Conservation (phyloP, 1,140 invertebrate genomes). For the Bombus difficillimus region DNA sequence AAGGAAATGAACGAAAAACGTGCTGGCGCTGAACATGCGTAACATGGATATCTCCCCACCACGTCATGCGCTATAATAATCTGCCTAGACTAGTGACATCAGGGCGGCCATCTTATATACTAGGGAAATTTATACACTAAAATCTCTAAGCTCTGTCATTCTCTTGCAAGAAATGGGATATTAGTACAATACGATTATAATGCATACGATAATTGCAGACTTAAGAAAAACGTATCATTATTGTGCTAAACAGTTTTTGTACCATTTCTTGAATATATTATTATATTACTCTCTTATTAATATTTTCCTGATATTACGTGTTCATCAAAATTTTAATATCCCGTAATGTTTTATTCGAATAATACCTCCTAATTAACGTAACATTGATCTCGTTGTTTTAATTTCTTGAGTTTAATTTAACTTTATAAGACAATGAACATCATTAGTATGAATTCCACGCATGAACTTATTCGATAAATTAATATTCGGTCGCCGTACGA, state of each 20-base stretch:
- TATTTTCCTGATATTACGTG: background rate
- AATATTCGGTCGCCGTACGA: conserved; percentile 68
- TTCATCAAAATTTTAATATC: background rate
- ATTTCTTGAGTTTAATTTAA: background rate
- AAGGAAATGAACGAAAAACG: conserved; percentile 67
- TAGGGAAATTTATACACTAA: background rate
- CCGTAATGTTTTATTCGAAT: background rate
- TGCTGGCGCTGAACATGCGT: background rate
- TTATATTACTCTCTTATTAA: background rate
- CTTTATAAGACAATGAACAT: background rate
- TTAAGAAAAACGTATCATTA: background rate
- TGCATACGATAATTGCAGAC: background rate
- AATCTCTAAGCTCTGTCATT: background rate
- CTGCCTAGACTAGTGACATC: conserved; percentile 2
- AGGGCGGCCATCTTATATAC: background rate
- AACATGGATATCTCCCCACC: background rate
- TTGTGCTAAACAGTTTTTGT: background rate
- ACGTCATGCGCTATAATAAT: background rate
- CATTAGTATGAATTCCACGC: conserved; percentile 58
- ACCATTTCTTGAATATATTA: background rate
- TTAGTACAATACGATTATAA: background rate
- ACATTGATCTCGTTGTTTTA: background rate
- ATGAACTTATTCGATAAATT: conserved; percentile 59
- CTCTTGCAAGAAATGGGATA: background rate
- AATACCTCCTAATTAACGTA: background rate